Evolutionary conservation across 2,113 vertebrate species (phyloP), one percentile per base, ranked within the genome.

Genomic region (Nothoprocta pentlandii): DNA sequence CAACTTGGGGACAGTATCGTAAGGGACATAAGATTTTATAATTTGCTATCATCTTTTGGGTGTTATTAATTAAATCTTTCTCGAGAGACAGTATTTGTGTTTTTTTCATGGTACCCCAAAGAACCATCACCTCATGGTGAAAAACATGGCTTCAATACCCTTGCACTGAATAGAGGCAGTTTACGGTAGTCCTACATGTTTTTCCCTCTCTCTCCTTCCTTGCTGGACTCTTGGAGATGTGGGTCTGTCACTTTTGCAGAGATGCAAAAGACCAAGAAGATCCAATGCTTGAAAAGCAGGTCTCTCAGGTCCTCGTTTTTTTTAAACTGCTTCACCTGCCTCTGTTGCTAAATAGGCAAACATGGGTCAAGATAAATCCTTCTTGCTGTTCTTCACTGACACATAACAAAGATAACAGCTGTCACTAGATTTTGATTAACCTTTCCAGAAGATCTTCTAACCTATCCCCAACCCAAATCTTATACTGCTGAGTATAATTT

Each of bases 311-410:
- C 49, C 12, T 76, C 25, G 34, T n/a, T 75, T 88, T 30, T 20
- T 89, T 87, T 61, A 87, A 76, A 89, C 44, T 66, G 10, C 16
- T 32, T 79, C 74, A 62, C 49, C 42, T 87, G 44, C 25, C 79
- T 87, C 53, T 36, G 41, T 8, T 91, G 70, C 58, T 91, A 56
- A 6, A 66, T 41, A 73, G 49, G 54, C 67, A 96, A 95, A 74
- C 54, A 19, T 19, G 25, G 8, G 41, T 77, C 75, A 91, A 62
- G 59, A 61, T 63, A 74, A 85, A 89, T 89, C 74, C 74, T 75
- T 41, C 54, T 26, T 49, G 44, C 82, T 59, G 23, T 16, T 49
- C 59, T 94, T 32, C 63, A 81, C 49, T 20, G 49, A 46, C 70
- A 73, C 16, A 5, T 68, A 62, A 56, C 30, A 85, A 69, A 82